phyloP scores from a whole-genome alignment of 2,888 invertebrate species.

The Trilocha varians region DNA sequence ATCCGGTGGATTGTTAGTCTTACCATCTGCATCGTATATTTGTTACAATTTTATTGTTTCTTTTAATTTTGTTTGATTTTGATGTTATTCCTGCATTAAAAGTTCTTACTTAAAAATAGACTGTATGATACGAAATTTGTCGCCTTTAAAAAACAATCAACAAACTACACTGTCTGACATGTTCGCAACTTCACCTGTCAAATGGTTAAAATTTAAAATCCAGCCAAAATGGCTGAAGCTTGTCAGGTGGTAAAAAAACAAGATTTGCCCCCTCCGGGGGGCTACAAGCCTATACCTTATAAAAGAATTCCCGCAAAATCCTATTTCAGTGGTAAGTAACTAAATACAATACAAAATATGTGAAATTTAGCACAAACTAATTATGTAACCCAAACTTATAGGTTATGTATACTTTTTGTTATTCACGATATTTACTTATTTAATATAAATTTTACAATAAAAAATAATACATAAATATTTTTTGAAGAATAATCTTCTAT shows the following conservation, averaged over 20 bases:
- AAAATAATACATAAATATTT: too few relatives aligned
- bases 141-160: too few relatives aligned
- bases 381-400: slow-evolving; percentile 50
- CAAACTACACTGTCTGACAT: too few relatives aligned
- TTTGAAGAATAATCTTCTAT: background rate
- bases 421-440: too few relatives aligned
- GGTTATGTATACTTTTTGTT: slow-evolving; percentile 29
- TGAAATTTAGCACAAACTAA: slow-evolving; percentile 16
- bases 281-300: slow-evolving; percentile 85
- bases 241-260: slow-evolving; percentile 69
- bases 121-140: too few relatives aligned
- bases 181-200: slow-evolving; percentile 9
- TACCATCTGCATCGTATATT: too few relatives aligned
- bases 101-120: too few relatives aligned
- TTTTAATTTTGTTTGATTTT: too few relatives aligned
- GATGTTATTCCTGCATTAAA: too few relatives aligned
- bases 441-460: too few relatives aligned
- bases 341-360: slow-evolving; percentile 4
- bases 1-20: too few relatives aligned
- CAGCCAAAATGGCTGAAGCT: slow-evolving; percentile 40
- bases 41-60: too few relatives aligned
- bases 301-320: slow-evolving; percentile 81
- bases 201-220: slow-evolving; percentile 10
- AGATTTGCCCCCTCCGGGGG: slow-evolving; percentile 95
- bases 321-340: slow-evolving; percentile 77